phyloP scores from a whole-genome alignment of 2,888 invertebrate genomes.

The Macrophya annulata region DNA sequence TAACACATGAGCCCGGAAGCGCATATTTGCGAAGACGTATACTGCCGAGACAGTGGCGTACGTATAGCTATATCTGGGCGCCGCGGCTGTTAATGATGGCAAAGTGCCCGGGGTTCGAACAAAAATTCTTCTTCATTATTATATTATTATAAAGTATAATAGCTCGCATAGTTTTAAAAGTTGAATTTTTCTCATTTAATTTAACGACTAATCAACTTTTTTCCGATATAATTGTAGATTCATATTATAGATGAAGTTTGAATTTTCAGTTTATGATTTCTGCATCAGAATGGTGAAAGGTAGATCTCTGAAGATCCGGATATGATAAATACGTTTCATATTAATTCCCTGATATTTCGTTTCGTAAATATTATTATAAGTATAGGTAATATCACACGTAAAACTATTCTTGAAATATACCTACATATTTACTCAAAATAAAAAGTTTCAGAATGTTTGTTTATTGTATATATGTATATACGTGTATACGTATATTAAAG shows the following conservation, averaged over 20 bases:
- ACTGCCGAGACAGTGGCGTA: neutral
- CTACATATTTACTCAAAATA: neutral
- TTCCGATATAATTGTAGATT: neutral
- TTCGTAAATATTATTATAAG: neutral
- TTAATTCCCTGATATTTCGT: neutral
- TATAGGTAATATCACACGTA: neutral
- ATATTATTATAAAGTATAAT: neutral
- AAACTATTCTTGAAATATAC: neutral
- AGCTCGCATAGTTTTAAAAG: neutral
- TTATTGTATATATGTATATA: neutral
- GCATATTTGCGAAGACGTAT: slow-evolving; percentile 2
- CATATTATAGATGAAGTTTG: neutral
- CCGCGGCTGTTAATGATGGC: neutral
- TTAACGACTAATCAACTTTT: neutral
- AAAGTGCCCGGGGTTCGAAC: neutral
- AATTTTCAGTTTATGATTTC: neutral
- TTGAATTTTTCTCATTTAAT: neutral
- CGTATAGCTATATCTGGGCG: neutral
- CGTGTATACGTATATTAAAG: neutral
- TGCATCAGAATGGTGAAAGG: neutral
- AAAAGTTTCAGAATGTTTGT: neutral
- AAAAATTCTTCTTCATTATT: neutral
- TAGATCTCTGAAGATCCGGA: neutral
- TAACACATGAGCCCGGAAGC: slow-evolving; percentile 11
- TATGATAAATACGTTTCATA: neutral